These are phyloP conservation scores for Acleris cristana DNA, from an alignment of 2,888 invertebrate genomes.

Conservation along the genomic window DNA sequence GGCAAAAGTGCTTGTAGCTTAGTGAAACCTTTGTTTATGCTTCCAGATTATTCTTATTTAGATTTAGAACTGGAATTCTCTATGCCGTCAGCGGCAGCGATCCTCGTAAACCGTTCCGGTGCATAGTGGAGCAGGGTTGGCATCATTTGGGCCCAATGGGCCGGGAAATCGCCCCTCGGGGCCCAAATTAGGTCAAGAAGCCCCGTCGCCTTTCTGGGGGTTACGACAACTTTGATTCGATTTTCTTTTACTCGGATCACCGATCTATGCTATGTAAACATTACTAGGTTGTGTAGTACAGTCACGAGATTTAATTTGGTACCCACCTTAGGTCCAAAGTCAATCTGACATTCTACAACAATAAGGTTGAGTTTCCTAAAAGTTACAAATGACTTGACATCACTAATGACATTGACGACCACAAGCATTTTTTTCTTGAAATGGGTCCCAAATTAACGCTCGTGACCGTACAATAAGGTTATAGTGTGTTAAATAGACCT, in stretches of 20 bases:
- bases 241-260: conserved; percentile 43
- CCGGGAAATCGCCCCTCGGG: conserved; percentile 59
- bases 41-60: conserved; percentile 20
- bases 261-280: background rate
- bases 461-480: no score
- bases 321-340: no score
- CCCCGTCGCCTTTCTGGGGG: conserved; percentile 56
- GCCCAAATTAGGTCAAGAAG: conserved; percentile 69
- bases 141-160: conserved; percentile 66
- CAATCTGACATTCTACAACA: no score
- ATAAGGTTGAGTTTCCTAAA: no score
- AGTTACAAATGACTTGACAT: no score
- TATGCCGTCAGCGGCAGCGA: conserved; percentile 60
- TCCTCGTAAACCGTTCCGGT: conserved; percentile 58
- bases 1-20: background rate
- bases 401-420: no score
- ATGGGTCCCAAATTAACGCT: no score
- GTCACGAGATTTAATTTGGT: no score
- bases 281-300: no score
- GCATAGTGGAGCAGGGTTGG: conserved; percentile 44
- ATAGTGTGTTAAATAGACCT: no score
- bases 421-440: no score
- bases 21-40: background rate
- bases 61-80: conserved; percentile 54
- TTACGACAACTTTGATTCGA: conserved; percentile 56